Percentiles rank a stretch among this genome's conserved stretches.
These are phyloP conservation scores for Fragum whitleyi DNA, from an alignment of 2,888 invertebrate genomes.

Conservation along the genomic window DNA sequence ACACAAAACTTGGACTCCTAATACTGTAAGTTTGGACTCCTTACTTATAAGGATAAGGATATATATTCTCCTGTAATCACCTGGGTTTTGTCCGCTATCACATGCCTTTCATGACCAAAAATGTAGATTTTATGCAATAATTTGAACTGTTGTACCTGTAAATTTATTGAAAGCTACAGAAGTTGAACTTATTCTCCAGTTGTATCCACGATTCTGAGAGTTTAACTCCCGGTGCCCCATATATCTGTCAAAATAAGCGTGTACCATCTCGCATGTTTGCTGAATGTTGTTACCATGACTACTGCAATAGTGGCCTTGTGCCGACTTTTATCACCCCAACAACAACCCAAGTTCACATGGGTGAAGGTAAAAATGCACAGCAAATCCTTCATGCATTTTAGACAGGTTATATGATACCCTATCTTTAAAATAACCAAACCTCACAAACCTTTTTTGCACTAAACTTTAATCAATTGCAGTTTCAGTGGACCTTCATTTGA, in stretches of 20 bases:
- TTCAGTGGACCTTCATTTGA: no score
- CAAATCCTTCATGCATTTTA: not conserved
- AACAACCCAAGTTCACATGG: not conserved
- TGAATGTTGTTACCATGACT: constrained; percentile 58
- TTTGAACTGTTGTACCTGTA: not conserved
- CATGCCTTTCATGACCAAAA: no score
- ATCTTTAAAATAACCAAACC: not conserved
- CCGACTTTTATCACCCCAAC: constrained; percentile 47
- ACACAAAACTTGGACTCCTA: no score
- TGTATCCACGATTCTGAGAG: constrained; percentile 55
- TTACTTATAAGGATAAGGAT: no score
- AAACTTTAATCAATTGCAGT: no score
- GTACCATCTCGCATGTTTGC: constrained; percentile 46
- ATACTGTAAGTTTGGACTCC: no score
- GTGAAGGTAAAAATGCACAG: constrained; percentile 25
- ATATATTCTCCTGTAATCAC: no score
- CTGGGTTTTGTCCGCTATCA: not conserved
- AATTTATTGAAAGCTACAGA: no score
- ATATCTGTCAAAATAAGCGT: constrained; percentile 60
- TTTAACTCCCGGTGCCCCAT: constrained; percentile 62
- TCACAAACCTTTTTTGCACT: no score
- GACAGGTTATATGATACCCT: not conserved
- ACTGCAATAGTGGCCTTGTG: constrained; percentile 49
- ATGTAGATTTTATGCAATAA: no score
- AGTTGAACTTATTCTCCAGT: constrained; percentile 34